Conservation (phyloP, 2,797 vertebrate genomes). For the Taenioides sp. region DNA sequence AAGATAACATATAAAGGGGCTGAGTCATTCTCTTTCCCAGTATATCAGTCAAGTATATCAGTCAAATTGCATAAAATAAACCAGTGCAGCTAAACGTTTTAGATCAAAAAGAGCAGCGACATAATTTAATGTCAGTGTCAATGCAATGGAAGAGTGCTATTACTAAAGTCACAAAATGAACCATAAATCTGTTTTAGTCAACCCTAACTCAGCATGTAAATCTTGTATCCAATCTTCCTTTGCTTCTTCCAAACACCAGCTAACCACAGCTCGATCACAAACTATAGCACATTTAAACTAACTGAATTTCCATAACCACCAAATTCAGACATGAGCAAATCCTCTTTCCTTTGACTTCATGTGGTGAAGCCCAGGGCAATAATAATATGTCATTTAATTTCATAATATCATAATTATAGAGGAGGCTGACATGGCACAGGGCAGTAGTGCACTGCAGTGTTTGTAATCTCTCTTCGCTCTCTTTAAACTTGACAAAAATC, state of each 20-base stretch:
- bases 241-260: conserved; percentile 23
- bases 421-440: conserved; percentile 15
- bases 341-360: conserved; percentile 34
- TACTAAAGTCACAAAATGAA: neutral
- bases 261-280: conserved; percentile 38
- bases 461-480: neutral
- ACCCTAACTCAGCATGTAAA: conserved; percentile 17
- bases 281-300: neutral
- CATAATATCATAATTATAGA: conserved; percentile 16
- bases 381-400: conserved; percentile 39
- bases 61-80: conserved; percentile 2
- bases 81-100: conserved; percentile 10
- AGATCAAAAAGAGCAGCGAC: neutral
- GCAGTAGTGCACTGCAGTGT: conserved; percentile 1
- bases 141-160: conserved; percentile 13
- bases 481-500: neutral
- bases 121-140: conserved; percentile 21
- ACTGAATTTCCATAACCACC: conserved; percentile 47
- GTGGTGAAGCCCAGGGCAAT: conserved; percentile 34
- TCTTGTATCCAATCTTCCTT: conserved; percentile 9
- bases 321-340: conserved; percentile 40
- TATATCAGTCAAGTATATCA: conserved; percentile 17
- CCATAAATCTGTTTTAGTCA: neutral
- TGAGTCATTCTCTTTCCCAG: conserved; percentile 66
- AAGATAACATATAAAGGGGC: conserved; percentile 56